Evolutionary conservation across 2,113 vertebrate genomes (phyloP).

Genomic region (Rhea americana): DNA sequence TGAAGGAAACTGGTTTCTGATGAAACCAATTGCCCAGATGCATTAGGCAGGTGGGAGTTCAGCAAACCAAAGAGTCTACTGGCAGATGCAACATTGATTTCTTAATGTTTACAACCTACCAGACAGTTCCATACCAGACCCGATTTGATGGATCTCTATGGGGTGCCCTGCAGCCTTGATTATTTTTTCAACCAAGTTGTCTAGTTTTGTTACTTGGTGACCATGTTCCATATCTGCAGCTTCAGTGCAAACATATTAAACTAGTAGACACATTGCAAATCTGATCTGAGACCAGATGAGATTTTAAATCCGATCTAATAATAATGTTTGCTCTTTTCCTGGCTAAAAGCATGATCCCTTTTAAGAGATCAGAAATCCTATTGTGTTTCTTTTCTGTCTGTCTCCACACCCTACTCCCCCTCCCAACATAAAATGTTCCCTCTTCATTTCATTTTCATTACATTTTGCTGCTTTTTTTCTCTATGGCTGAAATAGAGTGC

Average conservation of each 20-base stretch:
- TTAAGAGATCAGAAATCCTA: conserved; percentile 1
- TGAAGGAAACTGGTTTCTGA: conserved; percentile 70
- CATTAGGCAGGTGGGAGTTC: conserved; percentile 72
- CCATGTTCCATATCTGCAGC: conserved; percentile 43
- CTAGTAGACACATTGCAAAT: background rate
- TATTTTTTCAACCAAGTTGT: conserved; percentile 70
- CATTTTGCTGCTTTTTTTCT: background rate
- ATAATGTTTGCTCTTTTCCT: background rate
- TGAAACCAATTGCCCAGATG: conserved; percentile 72
- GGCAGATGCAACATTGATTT: conserved; percentile 75
- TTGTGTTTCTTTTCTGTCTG: background rate
- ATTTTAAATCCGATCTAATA: background rate
- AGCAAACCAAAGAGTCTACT: conserved; percentile 66
- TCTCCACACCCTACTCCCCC: background rate
- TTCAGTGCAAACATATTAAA: conserved; percentile 39
- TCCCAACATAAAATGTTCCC: background rate
- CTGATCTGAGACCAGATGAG: background rate
- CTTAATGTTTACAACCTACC: conserved; percentile 69
- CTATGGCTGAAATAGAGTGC: background rate
- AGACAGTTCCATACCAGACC: conserved; percentile 74
- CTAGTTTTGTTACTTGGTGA: conserved; percentile 60
- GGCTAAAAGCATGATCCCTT: background rate
- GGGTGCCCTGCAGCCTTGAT: conserved; percentile 73
- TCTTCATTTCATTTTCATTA: conserved; percentile 25
- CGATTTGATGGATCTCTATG: conserved; percentile 73